phyloP scores from a whole-genome alignment of 2,888 invertebrate species.

The Laothoe populi region DNA sequence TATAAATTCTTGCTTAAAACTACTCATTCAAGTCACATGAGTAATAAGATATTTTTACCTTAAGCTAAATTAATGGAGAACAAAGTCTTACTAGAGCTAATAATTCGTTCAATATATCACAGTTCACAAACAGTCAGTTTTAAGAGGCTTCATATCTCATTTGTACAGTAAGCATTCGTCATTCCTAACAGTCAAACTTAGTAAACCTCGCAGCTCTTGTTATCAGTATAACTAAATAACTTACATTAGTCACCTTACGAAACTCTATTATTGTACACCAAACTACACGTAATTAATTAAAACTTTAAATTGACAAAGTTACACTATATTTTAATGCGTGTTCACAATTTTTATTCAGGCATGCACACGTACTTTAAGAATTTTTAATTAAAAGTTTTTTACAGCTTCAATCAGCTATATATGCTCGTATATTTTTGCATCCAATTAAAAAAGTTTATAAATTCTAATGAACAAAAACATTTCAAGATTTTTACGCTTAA shows the following conservation, averaged over 20 bases:
- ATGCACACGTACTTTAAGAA: not conserved
- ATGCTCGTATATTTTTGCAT: not conserved
- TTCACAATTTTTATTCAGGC: not conserved
- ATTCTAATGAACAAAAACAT: too few species aligned
- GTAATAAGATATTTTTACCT: too few species aligned
- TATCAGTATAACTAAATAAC: constrained; percentile 13
- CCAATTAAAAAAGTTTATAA: not conserved
- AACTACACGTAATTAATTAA: constrained; percentile 12
- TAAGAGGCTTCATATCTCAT: constrained; percentile 16
- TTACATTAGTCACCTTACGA: constrained; percentile 10
- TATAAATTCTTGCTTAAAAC: too few species aligned
- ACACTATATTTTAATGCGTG: not conserved
- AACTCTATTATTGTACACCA: not conserved
- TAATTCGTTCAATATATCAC: not conserved
- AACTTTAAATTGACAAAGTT: constrained; percentile 21
- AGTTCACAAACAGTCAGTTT: not conserved
- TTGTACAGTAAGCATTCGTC: constrained; percentile 6
- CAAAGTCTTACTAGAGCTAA: constrained; percentile 9
- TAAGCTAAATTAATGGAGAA: not conserved
- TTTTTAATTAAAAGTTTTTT: constrained; percentile 15
- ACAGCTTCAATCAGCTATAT: not conserved
- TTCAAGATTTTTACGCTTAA: too few species aligned
- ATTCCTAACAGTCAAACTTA: constrained; percentile 14
- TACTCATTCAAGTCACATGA: not conserved
- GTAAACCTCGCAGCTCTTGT: not conserved